Conservation (phyloP, 92 coral and sea anemone species). For the Anthopleura xanthogrammica region DNA sequence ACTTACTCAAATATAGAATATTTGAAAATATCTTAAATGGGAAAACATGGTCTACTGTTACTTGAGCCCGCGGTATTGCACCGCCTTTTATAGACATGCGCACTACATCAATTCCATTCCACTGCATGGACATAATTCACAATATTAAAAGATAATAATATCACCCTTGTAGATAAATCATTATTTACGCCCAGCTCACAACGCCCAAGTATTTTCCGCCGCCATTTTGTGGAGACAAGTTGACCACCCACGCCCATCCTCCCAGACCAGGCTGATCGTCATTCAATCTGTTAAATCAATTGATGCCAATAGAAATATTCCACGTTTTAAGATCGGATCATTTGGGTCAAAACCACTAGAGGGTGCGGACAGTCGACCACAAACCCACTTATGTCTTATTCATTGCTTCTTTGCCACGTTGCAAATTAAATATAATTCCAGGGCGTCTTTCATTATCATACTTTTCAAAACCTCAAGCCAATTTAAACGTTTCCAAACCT, state of each 20-base stretch:
- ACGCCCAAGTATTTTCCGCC: background rate
- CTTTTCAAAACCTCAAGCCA: no score
- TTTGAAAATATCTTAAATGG: no score
- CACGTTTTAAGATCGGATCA: background rate
- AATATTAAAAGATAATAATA: no score
- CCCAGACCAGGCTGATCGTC: background rate
- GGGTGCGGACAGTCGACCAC: background rate
- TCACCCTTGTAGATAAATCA: background rate
- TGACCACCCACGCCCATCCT: background rate
- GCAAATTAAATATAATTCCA: no score
- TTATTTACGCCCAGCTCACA: background rate
- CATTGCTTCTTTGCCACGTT: background rate
- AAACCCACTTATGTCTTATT: background rate
- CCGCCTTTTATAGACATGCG: no score
- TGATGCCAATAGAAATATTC: background rate
- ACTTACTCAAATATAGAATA: no score
- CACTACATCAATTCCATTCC: no score
- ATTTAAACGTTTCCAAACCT: no score
- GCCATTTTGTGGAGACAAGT: background rate
- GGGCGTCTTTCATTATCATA: no score
- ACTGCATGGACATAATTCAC: no score
- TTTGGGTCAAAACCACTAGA: background rate
- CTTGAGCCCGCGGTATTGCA: no score
- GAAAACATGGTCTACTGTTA: no score
- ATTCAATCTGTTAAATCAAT: background rate